Base-by-base conservation (phyloP, 2,113 vertebrate genomes). In the Bos javanicus region DNA sequence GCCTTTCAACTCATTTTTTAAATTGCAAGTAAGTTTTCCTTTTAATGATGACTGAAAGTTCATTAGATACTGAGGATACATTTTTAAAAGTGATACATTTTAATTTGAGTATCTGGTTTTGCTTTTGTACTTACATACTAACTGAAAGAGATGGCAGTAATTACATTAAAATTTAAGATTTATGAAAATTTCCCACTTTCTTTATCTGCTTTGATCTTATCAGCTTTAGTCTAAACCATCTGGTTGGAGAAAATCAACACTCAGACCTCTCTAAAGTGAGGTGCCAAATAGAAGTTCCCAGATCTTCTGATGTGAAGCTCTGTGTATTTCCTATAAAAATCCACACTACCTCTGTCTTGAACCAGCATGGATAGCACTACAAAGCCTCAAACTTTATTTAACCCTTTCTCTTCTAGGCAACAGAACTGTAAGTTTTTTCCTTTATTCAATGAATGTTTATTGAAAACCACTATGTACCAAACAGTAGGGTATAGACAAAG, bases 61-160 rank as follows among this genome's bases (percentile, higher is more conserved):
- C 26, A 94, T 88, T 87, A 81, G 23, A 48, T 87, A 19, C 80
- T 93, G 59, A 80, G 19, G 11, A 67, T 26, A 87, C 16, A 23
- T 96, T 95, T 91, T 87, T 82, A 25, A 85, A 91, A 86, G 33
- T 78, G 19, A 52, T 39, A 67, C 56, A 50, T 91, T 96, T 97
- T 95, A 91, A 95, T 85, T 78, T 43, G n/a, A 95, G 60, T 62
- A 78, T 21, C 30, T 86, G 39, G 50, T 39, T 96, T 87, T 80
- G 36, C 26, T 92, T 83, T 94, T 91, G 33, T 57, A 87, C 84
- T 52, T 95, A 33, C 8, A 48, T 56, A 81, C 59, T 96, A 56
- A 43, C 56, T 54, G 36, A 90, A 88, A 83, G 76, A 57, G 46
- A 62, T 60, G 28, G 23, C 11, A 91, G 81, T 30, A 78, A 78